These are phyloP conservation scores for Bucorvus abyssinicus DNA, from an alignment of 2,797 vertebrate genomes.

Conservation along the genomic window DNA sequence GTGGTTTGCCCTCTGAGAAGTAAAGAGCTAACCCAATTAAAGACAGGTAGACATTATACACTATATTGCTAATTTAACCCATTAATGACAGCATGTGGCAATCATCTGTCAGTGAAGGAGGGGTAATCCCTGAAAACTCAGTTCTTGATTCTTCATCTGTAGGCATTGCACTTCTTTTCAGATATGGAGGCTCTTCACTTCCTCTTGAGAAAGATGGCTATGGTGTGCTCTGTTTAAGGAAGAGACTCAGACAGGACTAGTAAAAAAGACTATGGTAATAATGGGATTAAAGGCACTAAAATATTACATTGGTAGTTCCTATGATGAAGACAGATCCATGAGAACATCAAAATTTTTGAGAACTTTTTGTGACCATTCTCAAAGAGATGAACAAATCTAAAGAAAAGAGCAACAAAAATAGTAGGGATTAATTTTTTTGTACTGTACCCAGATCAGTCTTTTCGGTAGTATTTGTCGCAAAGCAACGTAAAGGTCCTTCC, in stretches of 20 bases:
- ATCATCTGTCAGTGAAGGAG: background rate
- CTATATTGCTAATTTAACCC: background rate
- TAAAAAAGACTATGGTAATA: background rate
- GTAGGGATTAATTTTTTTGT: background rate
- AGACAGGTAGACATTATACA: background rate
- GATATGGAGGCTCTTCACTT: background rate
- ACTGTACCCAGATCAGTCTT: background rate
- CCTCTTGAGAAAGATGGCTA: background rate
- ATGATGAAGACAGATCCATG: background rate
- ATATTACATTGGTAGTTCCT: background rate
- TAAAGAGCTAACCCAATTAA: background rate
- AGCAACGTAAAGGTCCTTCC: background rate
- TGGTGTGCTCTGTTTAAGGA: background rate
- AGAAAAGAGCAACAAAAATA: background rate
- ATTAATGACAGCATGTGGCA: background rate
- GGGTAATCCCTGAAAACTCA: background rate
- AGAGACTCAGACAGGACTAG: background rate
- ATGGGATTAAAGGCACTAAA: background rate
- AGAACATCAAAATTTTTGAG: background rate
- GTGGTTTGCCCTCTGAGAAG: background rate
- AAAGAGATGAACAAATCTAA: background rate
- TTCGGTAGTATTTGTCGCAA: background rate
- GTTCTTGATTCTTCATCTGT: background rate
- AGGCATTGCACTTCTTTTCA: background rate
- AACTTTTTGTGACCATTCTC: background rate